Evolutionary conservation across 1,140 invertebrate genomes (phyloP).

Genomic region (Camponotus vicinus): DNA sequence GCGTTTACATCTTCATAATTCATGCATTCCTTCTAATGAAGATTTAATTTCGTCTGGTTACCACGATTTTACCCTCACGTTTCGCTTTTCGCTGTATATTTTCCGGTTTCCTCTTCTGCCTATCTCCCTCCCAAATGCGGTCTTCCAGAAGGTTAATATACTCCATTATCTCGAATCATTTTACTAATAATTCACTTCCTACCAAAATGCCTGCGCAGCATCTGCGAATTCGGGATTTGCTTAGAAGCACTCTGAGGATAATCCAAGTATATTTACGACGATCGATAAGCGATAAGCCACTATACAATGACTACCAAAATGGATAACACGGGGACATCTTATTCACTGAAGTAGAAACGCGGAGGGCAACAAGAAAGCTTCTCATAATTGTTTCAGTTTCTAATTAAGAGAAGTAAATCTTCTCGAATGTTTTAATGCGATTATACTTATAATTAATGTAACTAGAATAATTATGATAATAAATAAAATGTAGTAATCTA

Average conservation of each 20-base stretch:
- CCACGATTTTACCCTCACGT: conserved; percentile 20
- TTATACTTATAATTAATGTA: background rate
- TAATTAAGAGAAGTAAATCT: background rate
- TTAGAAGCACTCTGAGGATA: conserved; percentile 61
- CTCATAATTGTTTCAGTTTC: background rate
- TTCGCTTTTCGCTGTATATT: conserved; percentile 47
- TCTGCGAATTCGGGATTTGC: conserved; percentile 60
- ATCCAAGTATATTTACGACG: conserved; percentile 68
- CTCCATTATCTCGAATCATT: conserved; percentile 23
- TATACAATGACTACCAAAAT: conserved; percentile 56
- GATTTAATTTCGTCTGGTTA: conserved; percentile 80
- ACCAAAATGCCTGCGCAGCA: conserved; percentile 58
- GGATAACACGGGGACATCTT: conserved; percentile 48
- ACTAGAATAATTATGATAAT: background rate
- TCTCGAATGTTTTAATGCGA: background rate
- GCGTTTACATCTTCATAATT: conserved; percentile 79
- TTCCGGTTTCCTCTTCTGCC: background rate
- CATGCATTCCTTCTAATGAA: conserved; percentile 79
- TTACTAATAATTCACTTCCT: conserved; percentile 66
- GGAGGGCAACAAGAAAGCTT: background rate
- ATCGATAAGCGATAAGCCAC: conserved; percentile 64
- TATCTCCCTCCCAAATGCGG: background rate
- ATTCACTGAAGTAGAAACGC: conserved; percentile 14
- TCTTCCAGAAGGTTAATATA: conserved; percentile 25
- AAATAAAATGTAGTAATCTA: background rate